These are phyloP conservation scores for Colostygia pectinataria DNA, from an alignment of 2,888 invertebrate species.

Conservation along the genomic window DNA sequence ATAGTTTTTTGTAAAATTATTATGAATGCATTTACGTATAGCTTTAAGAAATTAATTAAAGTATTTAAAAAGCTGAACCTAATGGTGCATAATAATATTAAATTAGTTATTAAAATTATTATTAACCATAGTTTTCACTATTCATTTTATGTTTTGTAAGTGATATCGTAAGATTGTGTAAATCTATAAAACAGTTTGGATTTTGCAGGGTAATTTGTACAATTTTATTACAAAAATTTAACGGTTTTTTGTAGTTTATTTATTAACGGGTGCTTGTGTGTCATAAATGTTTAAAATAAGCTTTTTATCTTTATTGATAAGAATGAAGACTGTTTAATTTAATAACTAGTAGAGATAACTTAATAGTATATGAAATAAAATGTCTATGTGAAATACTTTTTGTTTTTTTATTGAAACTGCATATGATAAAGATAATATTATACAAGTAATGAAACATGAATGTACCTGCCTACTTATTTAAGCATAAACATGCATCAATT, in stretches of 20 bases:
- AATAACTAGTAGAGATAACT: constrained; percentile 1
- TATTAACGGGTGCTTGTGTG: constrained; percentile 54
- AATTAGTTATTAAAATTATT: constrained; percentile 12
- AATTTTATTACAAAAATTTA: constrained; percentile 2
- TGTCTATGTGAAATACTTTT: too few relatives aligned
- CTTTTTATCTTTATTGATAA: constrained; percentile 24
- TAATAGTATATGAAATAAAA: too few relatives aligned
- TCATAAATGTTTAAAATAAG: constrained; percentile 43
- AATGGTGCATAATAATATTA: constrained; percentile 56
- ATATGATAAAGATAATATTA: too few relatives aligned
- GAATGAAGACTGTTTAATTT: constrained; percentile 33
- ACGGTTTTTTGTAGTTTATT: background rate
- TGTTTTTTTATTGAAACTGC: too few relatives aligned
- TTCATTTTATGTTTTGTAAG: constrained; percentile 17
- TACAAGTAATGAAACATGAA: too few relatives aligned
- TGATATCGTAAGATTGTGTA: constrained; percentile 28
- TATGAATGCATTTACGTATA: constrained; percentile 15
- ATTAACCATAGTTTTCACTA: constrained; percentile 6
- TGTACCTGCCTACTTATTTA: too few relatives aligned
- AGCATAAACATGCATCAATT: too few relatives aligned
- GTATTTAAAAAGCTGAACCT: constrained; percentile 60
- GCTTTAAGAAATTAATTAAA: constrained; percentile 42
- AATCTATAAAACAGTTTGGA: constrained; percentile 42
- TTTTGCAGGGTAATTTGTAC: constrained; percentile 49
- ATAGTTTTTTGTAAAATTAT: background rate